A percentile compares a stretch with the other conserved stretches of the same genome.
Conservation (phyloP, 2,888 invertebrate genomes). For the Erebia epiphron region DNA sequence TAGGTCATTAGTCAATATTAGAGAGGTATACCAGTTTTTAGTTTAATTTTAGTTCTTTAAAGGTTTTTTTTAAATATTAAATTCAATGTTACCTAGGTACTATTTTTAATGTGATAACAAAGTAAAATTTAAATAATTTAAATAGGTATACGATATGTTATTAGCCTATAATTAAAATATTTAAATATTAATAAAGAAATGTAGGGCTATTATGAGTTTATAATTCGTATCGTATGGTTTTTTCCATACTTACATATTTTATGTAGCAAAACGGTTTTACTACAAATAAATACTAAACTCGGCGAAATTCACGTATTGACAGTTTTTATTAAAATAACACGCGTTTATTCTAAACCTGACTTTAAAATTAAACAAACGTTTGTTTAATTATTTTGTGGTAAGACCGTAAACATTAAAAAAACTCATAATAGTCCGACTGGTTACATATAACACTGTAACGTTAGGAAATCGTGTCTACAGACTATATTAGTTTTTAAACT, state of each 20-base stretch:
- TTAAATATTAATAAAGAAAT: background rate
- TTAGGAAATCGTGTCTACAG: constrained; percentile 8
- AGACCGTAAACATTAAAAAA: background rate
- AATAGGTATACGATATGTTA: background rate
- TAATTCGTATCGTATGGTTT: background rate
- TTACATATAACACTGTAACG: background rate
- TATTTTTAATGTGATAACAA: constrained; percentile 16
- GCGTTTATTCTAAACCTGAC: too few relatives aligned
- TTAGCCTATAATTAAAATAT: background rate
- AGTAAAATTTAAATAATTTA: background rate
- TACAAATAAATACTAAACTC: too few relatives aligned
- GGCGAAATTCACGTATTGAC: too few relatives aligned
- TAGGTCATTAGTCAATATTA: constrained; percentile 15
- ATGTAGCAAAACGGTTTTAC: too few relatives aligned
- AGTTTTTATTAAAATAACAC: too few relatives aligned
- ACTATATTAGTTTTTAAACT: constrained; percentile 13
- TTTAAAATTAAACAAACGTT: too few relatives aligned
- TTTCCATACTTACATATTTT: too few relatives aligned
- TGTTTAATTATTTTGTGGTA: background rate
- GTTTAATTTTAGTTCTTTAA: constrained; percentile 1
- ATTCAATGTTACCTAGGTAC: constrained; percentile 8
- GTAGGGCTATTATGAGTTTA: too few relatives aligned
- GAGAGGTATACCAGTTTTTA: constrained; percentile 11
- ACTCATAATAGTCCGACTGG: background rate
- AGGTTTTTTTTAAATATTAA: background rate